phyloP scores from a whole-genome alignment of 2,888 invertebrate species.

The Pammene fasciana region DNA sequence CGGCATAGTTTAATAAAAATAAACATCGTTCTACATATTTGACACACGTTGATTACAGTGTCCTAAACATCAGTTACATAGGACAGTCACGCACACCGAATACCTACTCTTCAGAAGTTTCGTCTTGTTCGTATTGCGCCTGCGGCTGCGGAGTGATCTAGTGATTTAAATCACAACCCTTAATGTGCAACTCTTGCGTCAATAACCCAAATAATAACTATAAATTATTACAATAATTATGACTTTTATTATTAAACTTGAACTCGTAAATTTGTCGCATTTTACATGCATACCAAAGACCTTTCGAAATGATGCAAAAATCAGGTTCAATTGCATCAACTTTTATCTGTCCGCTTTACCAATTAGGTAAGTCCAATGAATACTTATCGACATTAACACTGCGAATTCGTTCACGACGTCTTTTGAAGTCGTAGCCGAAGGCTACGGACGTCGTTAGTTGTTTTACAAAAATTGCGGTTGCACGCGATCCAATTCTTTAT shows the following conservation, averaged over 20 bases:
- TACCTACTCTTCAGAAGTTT: too few relatives aligned
- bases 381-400: neutral
- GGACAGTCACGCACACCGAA: too few relatives aligned
- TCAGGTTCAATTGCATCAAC: conserved; percentile 36
- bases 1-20: too few relatives aligned
- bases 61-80: too few relatives aligned
- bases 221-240: conserved; percentile 27
- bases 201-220: conserved; percentile 10
- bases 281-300: conserved; percentile 28
- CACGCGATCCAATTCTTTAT: too few relatives aligned
- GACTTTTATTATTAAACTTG: conserved; percentile 30
- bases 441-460: neutral
- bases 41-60: too few relatives aligned
- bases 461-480: too few relatives aligned
- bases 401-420: neutral
- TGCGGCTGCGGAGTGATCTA: too few relatives aligned
- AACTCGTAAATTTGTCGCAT: conserved; percentile 31
- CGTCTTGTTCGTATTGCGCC: too few relatives aligned
- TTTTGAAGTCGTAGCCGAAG: conserved; percentile 2
- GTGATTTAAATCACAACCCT: too few relatives aligned
- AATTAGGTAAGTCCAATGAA: conserved; percentile 12
- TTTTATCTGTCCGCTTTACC: conserved; percentile 21
- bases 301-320: conserved; percentile 37
- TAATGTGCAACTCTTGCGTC: neutral
- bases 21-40: too few relatives aligned